Base-by-base conservation (phyloP, 2,888 invertebrate species). In the Rotaria macrura region DNA sequence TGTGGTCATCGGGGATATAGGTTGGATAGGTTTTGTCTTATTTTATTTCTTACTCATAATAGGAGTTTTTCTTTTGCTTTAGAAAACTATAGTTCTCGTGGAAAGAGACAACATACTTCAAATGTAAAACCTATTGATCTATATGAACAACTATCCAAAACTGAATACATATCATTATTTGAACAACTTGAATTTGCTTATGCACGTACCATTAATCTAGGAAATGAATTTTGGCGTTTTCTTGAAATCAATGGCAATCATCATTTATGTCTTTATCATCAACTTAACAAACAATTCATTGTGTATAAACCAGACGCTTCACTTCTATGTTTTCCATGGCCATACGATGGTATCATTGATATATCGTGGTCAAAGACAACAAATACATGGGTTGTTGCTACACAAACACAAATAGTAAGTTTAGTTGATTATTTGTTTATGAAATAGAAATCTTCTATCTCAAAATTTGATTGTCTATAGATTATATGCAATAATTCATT, bases 221-320 rank as follows among this genome's bases (percentile, higher is more conserved):
- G 79, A 2, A 79, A 79, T 79, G 79, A 79, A 79, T 79, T 79
- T 43, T 79, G 79, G 79, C 79, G 79, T 43, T 79, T 79, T 43
- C 43, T 79, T n/a, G 79, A 79, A 79, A 79, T 79, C 1, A 34
- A 43, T 40, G 79, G 79, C 12, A n/a, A 40, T 14, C 40, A 79
- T n/a, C 79, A 79, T 43, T 43, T 79, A 43, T 79, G 79, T 43
- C 43, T 79, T 43, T 79, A 79, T 79, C 79, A 79, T 79, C 79
- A 79, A 79, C 43, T 79, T 43, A 79, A 79, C n/a, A 79, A 79
- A 43, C 79, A 79, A 79, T 79, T 79, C 12, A 79, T 79, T 43
- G n/a, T 79, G 79, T 79, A n/a, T 79, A 79, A 79, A 79, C 79
- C 79, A 23, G 79, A 79, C 43, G 4, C 4, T 14, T 25, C 43